phyloP scores from a whole-genome alignment of 2,888 invertebrate species.

The Hyles lineata region DNA sequence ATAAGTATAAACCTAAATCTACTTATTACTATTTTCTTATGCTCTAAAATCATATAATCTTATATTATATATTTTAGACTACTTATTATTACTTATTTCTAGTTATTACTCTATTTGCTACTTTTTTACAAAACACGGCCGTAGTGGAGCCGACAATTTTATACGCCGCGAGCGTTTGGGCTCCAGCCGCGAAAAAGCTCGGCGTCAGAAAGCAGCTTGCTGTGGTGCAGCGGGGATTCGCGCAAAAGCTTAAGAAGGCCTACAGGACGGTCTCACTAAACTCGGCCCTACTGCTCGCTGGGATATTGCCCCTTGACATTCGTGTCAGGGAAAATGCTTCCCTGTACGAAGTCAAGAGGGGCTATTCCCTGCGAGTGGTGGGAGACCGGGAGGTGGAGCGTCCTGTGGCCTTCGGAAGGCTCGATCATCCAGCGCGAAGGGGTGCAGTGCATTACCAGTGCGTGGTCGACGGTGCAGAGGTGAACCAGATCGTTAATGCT shows the following conservation, averaged over 20 bases:
- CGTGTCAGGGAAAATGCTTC: constrained; percentile 33
- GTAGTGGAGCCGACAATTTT: background rate
- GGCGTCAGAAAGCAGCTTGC: background rate
- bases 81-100: too few relatives aligned
- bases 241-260: constrained; percentile 25
- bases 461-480: too few relatives aligned
- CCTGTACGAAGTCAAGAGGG: constrained; percentile 31
- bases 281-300: constrained; percentile 36
- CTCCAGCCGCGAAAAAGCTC: constrained; percentile 14
- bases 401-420: background rate
- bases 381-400: constrained; percentile 37
- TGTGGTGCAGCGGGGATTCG: constrained; percentile 11
- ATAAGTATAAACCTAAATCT: too few relatives aligned
- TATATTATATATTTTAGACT: too few relatives aligned
- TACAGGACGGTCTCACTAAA: background rate
- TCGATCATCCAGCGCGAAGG: too few relatives aligned
- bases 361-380: constrained; percentile 29
- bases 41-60: too few relatives aligned
- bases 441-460: too few relatives aligned
- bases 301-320: constrained; percentile 40
- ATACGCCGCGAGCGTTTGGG: constrained; percentile 8
- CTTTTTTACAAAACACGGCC: too few relatives aligned
- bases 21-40: too few relatives aligned
- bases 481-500: too few relatives aligned
- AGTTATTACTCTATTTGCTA: too few relatives aligned